These are phyloP conservation scores for Melanogrammus aeglefinus DNA, from an alignment of 2,797 vertebrate genomes.

Conservation along the genomic window DNA sequence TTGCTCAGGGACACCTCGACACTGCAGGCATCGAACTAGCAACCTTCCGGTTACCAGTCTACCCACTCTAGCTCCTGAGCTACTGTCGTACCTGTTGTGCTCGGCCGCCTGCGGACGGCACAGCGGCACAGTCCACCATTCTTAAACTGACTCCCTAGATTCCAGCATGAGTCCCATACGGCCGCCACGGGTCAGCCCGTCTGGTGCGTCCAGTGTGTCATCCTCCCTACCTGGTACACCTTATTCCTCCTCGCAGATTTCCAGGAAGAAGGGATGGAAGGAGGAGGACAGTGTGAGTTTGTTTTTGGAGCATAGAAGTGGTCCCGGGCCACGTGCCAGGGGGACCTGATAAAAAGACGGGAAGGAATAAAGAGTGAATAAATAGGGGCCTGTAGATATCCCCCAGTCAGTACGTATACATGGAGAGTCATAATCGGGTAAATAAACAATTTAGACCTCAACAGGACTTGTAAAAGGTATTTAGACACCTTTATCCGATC, in stretches of 20 bases:
- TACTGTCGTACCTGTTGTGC: too few relatives aligned
- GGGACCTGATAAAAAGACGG: slow-evolving; percentile 38
- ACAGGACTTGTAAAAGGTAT: too few relatives aligned
- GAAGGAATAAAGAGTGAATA: slow-evolving; percentile 36
- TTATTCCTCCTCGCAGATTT: slow-evolving; percentile 38
- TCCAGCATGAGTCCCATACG: slow-evolving; percentile 54
- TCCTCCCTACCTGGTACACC: slow-evolving; percentile 46
- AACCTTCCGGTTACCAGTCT: too few relatives aligned
- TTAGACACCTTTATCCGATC: too few relatives aligned
- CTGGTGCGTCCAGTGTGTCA: slow-evolving; percentile 56
- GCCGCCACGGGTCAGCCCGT: slow-evolving; percentile 43
- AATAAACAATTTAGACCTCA: too few relatives aligned
- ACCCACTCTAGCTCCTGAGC: too few relatives aligned
- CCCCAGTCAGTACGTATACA: not conserved
- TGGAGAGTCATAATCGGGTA: too few relatives aligned
- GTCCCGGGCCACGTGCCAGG: slow-evolving; percentile 42
- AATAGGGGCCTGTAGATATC: slow-evolving; percentile 54
- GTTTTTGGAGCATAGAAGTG: slow-evolving; percentile 51
- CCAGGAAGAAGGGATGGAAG: slow-evolving; percentile 61
- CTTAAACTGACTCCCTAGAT: slow-evolving; percentile 60
- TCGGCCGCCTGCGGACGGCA: slow-evolving; percentile 38
- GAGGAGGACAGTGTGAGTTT: slow-evolving; percentile 55
- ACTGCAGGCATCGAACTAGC: too few relatives aligned
- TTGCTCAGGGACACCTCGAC: too few relatives aligned
- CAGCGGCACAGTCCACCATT: slow-evolving; percentile 56